phyloP scores from a whole-genome alignment of 2,113 vertebrate species.

The Eulacestoma nigropectus region DNA sequence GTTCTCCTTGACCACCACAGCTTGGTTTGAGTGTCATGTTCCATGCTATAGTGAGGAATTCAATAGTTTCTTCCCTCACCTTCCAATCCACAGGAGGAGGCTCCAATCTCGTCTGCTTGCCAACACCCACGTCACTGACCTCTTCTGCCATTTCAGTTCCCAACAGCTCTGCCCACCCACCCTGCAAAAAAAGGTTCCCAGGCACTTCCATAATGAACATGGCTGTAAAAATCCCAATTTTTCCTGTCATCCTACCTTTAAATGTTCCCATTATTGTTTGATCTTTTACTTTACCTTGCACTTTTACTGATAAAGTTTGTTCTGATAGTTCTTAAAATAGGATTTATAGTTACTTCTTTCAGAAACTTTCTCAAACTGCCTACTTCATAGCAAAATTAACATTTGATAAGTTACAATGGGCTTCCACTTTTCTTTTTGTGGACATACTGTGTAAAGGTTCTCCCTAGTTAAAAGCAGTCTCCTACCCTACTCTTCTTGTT shows the following conservation, averaged over 20 bases:
- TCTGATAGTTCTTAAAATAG: background rate
- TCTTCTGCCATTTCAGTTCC: background rate
- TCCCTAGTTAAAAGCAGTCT: background rate
- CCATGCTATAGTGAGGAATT: background rate
- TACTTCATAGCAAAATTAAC: background rate
- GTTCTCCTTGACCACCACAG: background rate
- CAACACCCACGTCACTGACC: background rate
- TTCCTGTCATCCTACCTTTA: background rate
- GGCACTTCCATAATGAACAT: background rate
- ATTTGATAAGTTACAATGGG: background rate
- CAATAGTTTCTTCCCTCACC: background rate
- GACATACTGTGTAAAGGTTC: background rate
- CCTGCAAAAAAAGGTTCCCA: background rate
- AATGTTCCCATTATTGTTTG: background rate
- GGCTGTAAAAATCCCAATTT: background rate
- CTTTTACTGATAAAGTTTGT: background rate
- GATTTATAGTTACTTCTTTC: background rate
- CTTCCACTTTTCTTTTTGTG: background rate
- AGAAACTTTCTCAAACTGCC: background rate
- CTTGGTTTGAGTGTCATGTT: background rate
- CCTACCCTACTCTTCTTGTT: background rate
- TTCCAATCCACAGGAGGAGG: accelerated
- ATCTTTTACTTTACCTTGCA: background rate
- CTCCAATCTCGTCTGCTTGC: background rate
- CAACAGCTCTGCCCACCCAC: background rate